phyloP scores from a whole-genome alignment of 2,888 invertebrate genomes.

The Plebejus melissa region DNA sequence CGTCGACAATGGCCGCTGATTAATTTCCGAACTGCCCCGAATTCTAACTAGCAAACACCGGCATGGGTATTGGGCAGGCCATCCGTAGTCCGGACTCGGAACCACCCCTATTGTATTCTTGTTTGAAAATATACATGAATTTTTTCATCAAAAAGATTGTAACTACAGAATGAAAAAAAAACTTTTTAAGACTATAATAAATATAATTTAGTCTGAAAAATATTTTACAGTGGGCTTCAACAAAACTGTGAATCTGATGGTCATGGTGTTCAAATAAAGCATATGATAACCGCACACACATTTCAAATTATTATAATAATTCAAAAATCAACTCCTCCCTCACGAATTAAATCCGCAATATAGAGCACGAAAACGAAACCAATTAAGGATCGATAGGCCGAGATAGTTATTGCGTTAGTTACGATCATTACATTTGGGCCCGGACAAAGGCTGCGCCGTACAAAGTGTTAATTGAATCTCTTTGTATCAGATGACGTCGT shows the following conservation, averaged over 20 bases:
- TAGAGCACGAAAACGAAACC: conserved; percentile 22
- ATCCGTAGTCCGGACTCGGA: conserved; percentile 41
- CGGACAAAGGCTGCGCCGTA: conserved; percentile 39
- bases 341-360: background rate
- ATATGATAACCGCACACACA: background rate
- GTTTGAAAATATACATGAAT: background rate
- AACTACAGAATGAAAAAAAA: background rate
- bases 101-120: conserved; percentile 9
- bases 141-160: background rate
- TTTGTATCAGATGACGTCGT: conserved; percentile 56
- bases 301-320: background rate
- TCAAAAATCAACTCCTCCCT: background rate
- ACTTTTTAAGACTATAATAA: background rate
- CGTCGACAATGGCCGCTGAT: conserved; percentile 75
- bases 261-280: background rate
- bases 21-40: conserved; percentile 78
- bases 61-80: no score
- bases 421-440: conserved; percentile 22
- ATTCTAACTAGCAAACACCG: conserved; percentile 75
- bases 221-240: background rate
- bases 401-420: conserved; percentile 21
- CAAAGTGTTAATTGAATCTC: conserved; percentile 39
- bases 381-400: conserved; percentile 19
- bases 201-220: background rate
- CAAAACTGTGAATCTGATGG: background rate